Evolutionary conservation across 2,888 invertebrate species (phyloP).

Genomic region (Bruchidius siliquastri): DNA sequence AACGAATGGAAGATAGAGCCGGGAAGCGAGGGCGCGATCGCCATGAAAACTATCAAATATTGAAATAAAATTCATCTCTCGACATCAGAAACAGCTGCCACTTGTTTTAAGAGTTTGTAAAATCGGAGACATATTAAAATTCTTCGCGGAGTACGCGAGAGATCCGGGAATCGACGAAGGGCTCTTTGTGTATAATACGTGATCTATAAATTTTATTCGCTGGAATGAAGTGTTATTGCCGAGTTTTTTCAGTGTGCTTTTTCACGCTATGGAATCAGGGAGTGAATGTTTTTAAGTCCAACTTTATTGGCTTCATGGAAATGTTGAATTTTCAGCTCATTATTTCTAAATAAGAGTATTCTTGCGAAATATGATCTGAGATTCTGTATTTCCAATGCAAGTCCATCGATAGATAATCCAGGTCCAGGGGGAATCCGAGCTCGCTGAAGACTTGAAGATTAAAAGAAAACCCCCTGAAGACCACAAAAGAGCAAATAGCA

Average conservation of each 20-base stretch:
- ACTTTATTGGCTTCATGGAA: too few species aligned
- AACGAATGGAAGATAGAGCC: slow-evolving; percentile 22
- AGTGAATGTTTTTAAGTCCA: neutral
- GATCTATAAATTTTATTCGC: neutral
- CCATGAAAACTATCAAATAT: slow-evolving; percentile 51
- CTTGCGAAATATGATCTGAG: too few species aligned
- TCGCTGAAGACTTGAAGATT: too few species aligned
- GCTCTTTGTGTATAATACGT: slow-evolving; percentile 1
- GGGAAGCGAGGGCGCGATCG: slow-evolving; percentile 31
- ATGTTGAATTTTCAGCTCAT: too few species aligned
- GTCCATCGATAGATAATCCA: too few species aligned
- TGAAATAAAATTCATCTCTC: slow-evolving; percentile 52
- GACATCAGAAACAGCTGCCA: slow-evolving; percentile 50
- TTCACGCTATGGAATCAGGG: neutral
- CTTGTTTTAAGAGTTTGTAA: slow-evolving; percentile 51
- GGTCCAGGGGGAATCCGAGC: too few species aligned
- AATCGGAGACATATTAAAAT: slow-evolving; percentile 50
- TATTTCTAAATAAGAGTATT: too few species aligned
- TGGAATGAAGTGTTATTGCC: neutral
- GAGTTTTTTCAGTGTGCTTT: neutral
- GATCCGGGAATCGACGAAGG: slow-evolving; percentile 30
- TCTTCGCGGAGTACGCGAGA: slow-evolving; percentile 29
- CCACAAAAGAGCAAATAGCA: too few species aligned
- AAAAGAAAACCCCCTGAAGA: too few species aligned
- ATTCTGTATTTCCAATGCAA: too few species aligned